Base-by-base conservation (phyloP, 2,113 vertebrate genomes). In the Falco punctatus region DNA sequence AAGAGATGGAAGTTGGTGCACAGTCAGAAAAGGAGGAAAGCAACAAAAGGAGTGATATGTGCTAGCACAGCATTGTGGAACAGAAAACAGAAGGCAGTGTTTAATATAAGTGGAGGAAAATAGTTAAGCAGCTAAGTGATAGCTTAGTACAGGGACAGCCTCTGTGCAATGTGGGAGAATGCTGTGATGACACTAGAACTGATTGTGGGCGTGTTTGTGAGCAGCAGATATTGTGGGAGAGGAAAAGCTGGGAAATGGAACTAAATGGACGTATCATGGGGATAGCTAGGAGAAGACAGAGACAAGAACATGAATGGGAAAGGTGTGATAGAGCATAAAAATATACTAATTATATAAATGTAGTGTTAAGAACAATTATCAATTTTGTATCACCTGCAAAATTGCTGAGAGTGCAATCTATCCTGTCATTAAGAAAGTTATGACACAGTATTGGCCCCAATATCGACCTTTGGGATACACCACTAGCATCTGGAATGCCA, bases 31-130 rank as follows among this genome's bases (percentile, higher is more conserved):
- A 62, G 21, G 6, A 65, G 16, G 26, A 91, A 75, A 77, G 4
- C 13, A 7, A 15, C 5, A 9, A 82, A 42, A 40, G 14, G n/a
- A 42, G 24, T 69, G 8, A 11, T 42, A 49, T 0, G 0, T 46
- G n/a, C n/a, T 58, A 42, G 27, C 42, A 65, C 35, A 90, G 16
- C 35, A 38, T 0, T 48, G 27, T 11, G 28, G 21, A 81, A 42
- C 20, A 75, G 64, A 77, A 70, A 91, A 33, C 8, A 46, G 46
- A 80, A 88, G 23, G 3, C 17, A 40, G 9, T 4, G 6, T 54
- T 83, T 93, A 55, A 49, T 54, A 42, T 21, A 58, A 65, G 27
- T 49, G 9, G 12, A 65, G 22, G 14, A 61, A 64, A 87, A 69
- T 9, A 40, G 14, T 38, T 55, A 59, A 81, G 26, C 26, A 38